phyloP scores from a whole-genome alignment of 2,113 vertebrate genomes.

The Ellobius talpinus region DNA sequence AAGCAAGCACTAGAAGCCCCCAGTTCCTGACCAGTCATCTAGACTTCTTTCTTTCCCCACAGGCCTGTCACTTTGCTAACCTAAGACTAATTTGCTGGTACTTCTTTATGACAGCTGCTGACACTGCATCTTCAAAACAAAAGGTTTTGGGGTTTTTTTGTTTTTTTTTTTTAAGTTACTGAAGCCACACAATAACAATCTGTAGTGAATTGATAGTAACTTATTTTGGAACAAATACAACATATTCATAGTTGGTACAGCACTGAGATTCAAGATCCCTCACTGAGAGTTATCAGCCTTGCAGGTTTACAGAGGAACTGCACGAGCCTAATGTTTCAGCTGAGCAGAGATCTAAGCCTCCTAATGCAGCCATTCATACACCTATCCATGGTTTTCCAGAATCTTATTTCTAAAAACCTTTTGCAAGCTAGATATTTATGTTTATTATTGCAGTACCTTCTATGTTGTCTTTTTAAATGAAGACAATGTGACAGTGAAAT shows the following conservation, averaged over 20 bases:
- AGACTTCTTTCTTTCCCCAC: background rate
- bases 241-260: background rate
- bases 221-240: background rate
- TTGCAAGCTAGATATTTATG: background rate
- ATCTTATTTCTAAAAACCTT: background rate
- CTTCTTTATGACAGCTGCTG: background rate
- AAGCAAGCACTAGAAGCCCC: background rate
- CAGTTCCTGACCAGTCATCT: background rate
- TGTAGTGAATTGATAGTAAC: background rate
- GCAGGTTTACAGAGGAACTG: background rate
- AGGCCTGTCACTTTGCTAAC: background rate
- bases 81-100: background rate
- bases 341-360: background rate
- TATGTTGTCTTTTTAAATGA: background rate
- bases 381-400: background rate
- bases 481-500: background rate
- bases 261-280: too few relatives aligned
- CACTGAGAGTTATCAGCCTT: background rate
- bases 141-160: too few relatives aligned
- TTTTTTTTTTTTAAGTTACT: slow-evolving; percentile 40
- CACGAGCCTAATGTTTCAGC: background rate
- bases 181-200: background rate
- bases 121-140: background rate
- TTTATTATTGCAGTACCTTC: background rate
- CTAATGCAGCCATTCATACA: background rate